Base-by-base conservation (phyloP, 2,113 vertebrate genomes). In the Nycticorax nycticorax region DNA sequence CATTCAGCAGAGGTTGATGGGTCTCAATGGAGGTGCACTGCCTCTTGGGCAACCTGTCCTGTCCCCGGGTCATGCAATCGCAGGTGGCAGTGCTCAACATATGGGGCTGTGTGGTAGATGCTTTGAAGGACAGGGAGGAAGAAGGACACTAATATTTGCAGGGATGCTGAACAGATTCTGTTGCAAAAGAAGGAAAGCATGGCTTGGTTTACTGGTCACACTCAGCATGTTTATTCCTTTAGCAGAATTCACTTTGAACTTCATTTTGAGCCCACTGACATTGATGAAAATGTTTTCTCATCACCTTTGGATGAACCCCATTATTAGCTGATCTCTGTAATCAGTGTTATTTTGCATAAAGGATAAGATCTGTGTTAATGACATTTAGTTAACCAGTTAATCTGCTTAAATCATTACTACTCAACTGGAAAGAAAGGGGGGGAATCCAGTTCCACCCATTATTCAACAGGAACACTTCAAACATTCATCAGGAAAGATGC, bases 361-460 rank as follows among this genome's bases (percentile, higher is more conserved):
- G 55, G 30, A 14, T 32, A 37, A 24, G 14, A 55, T 84, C 45
- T 84, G 48, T 35, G 8, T 56, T 81, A 86, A 67, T 43, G 62
- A 52, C 35, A 28, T 88, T 85, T 57, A 56, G 73, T 84, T 85
- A 93, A 74, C 72, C 64, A 64, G 39, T 80, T 95, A 79, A 94
- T 86, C 73, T 90, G 63, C 56, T 80, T 92, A 93, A 92, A 81
- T 92, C 35, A 67, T 92, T 94, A 55, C 57, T 64, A 52, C 35
- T 94, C 19, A 43, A 16, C 52, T 90, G 68, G 43, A 74, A 89
- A 77, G 67, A 88, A 76, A 67, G 8, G 3, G 3, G 9, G 6
- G 7, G 59, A 80, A 28, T 87, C 24, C 53, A 56, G 30, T 68
- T 30, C 39, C 28, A 90, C 33, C 6, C 27, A 20, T 78, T 79